phyloP scores from a whole-genome alignment of 2,888 invertebrate genomes.

The Ophraella communa region DNA sequence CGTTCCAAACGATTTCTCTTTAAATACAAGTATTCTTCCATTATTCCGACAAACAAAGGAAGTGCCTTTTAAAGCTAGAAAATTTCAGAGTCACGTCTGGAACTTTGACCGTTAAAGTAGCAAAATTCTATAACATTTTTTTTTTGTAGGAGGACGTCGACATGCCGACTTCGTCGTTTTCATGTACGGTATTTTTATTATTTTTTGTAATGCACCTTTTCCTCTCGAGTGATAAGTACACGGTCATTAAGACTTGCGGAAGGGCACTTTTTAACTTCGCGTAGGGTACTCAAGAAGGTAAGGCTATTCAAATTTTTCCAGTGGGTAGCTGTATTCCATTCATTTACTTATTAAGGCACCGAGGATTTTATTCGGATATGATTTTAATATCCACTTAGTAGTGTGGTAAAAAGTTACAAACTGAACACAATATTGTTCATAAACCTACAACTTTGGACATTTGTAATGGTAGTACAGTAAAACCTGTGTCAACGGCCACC shows the following conservation, averaged over 20 bases:
- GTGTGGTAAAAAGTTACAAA: no score
- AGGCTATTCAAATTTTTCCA: neutral
- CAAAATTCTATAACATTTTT: slow-evolving; percentile 7
- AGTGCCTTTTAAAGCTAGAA: neutral
- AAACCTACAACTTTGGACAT: no score
- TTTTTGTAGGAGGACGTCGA: neutral
- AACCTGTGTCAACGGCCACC: no score
- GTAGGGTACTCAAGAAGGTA: neutral
- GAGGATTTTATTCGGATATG: neutral
- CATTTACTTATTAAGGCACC: neutral
- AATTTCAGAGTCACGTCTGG: slow-evolving; percentile 7
- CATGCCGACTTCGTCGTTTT: neutral
- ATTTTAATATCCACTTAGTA: no score
- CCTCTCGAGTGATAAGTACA: slow-evolving; percentile 15
- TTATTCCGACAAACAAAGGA: slow-evolving; percentile 1
- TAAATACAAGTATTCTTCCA: neutral
- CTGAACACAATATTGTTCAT: no score
- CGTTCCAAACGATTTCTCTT: slow-evolving; percentile 1
- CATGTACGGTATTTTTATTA: slow-evolving; percentile 17
- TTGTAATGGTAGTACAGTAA: no score
- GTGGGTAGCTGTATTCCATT: neutral
- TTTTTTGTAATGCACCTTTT: slow-evolving; percentile 9
- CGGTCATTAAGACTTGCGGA: slow-evolving; percentile 18
- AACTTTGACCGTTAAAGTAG: slow-evolving; percentile 6
- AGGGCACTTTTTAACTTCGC: slow-evolving; percentile 5